Percentiles rank a stretch among this genome's conserved stretches.
Evolutionary conservation across 2,113 vertebrate genomes (phyloP).

Genomic region (Sebastes fasciatus): DNA sequence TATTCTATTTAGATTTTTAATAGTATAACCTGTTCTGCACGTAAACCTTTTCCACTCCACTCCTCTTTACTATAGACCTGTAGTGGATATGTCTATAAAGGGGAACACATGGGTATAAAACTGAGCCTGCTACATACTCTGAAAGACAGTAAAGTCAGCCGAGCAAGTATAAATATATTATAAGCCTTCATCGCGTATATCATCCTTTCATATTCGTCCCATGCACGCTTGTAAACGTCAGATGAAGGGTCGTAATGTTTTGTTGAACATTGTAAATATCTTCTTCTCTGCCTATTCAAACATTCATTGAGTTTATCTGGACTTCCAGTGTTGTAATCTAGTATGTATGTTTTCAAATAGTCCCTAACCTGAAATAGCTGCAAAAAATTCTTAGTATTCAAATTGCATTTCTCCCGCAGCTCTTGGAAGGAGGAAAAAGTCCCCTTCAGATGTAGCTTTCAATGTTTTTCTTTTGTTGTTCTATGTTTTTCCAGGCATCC

Average conservation of each 20-base stretch:
- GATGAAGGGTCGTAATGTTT: background rate
- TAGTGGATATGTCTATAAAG: no score
- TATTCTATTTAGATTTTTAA: background rate
- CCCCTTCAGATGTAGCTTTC: background rate
- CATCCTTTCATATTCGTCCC: background rate
- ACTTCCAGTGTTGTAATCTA: background rate
- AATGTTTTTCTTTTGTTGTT: slow-evolving; percentile 5
- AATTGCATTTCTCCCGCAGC: no score
- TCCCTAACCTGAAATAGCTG: background rate
- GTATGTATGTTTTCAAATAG: background rate
- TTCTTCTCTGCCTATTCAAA: background rate
- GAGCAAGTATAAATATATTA: background rate
- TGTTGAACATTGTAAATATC: background rate
- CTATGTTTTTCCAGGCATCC: slow-evolving; percentile 70
- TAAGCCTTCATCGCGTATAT: background rate
- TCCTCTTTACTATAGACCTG: no score
- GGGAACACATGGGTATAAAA: no score
- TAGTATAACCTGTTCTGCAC: background rate
- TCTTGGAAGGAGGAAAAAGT: background rate
- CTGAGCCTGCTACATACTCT: no score
- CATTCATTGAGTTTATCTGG: background rate
- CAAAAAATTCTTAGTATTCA: background rate
- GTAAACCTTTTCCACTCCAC: no score
- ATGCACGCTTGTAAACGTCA: background rate
- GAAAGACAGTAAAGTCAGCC: no score